phyloP scores from a whole-genome alignment of 2,113 vertebrate genomes.

The Scomber scombrus region DNA sequence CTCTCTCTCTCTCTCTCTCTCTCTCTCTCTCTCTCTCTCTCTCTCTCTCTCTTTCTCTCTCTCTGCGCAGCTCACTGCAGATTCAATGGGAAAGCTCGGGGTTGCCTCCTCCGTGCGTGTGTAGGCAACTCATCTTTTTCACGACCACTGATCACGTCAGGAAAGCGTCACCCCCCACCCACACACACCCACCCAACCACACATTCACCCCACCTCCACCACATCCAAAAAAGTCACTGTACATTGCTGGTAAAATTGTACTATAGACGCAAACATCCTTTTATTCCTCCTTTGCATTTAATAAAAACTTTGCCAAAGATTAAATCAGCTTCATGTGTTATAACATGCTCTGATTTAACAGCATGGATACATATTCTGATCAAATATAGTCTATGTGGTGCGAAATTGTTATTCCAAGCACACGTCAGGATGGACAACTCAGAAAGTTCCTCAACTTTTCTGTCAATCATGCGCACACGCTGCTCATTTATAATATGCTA shows the following conservation, averaged over 20 bases:
- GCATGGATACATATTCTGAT: background rate
- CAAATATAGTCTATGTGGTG: background rate
- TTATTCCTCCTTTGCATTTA: background rate
- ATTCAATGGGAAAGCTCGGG: slow-evolving; percentile 46
- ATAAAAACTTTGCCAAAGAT: background rate
- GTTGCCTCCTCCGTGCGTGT: slow-evolving; percentile 35
- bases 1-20: background rate
- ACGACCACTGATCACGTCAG: slow-evolving; percentile 35
- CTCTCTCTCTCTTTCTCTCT: background rate
- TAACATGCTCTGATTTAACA: background rate
- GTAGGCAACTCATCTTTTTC: slow-evolving; percentile 22
- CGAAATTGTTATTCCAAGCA: background rate
- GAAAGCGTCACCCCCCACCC: background rate
- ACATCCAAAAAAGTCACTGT: slow-evolving; percentile 1
- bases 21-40: background rate
- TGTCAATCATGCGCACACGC: slow-evolving; percentile 40
- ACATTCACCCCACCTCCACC: background rate
- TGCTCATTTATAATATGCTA: too few species aligned
- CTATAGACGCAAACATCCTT: background rate
- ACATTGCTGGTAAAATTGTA: background rate
- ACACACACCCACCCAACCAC: background rate
- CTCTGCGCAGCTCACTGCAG: slow-evolving; percentile 54
- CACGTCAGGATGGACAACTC: slow-evolving; percentile 22
- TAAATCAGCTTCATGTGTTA: background rate
- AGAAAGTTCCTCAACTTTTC: slow-evolving; percentile 72